Evolutionary conservation across 1,140 invertebrate species (phyloP).

Genomic region (Eupristina koningsbergeri): DNA sequence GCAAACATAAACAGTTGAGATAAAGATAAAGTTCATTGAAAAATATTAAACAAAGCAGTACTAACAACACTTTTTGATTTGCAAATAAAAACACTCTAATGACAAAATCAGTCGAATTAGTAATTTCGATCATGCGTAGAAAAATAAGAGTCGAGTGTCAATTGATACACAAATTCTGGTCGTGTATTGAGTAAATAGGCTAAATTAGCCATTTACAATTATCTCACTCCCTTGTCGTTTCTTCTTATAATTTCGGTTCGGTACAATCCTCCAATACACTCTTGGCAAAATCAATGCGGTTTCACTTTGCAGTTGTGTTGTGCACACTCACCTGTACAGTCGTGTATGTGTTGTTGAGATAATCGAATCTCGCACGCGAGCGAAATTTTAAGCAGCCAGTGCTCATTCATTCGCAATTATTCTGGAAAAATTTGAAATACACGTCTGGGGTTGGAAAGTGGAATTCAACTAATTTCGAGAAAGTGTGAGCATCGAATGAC

Average conservation of each 20-base stretch:
- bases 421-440: background rate
- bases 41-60: background rate
- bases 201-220: background rate
- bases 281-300: background rate
- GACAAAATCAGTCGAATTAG: background rate
- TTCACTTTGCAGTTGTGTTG: background rate
- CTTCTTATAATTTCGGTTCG: background rate
- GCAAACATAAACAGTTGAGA: background rate
- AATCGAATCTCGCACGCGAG: background rate
- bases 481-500: background rate
- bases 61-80: background rate
- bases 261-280: background rate
- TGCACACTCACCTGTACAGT: background rate
- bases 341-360: background rate
- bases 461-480: background rate
- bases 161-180: background rate
- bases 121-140: background rate
- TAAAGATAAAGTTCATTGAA: background rate
- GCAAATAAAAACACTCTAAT: background rate
- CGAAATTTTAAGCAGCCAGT: background rate
- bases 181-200: background rate
- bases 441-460: no score
- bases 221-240: background rate
- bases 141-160: background rate
- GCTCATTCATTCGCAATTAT: background rate